Evolutionary conservation across 2,113 vertebrate genomes (phyloP), one percentile per base, ranked within the genome.

Genomic region (Amphiprion percula): DNA sequence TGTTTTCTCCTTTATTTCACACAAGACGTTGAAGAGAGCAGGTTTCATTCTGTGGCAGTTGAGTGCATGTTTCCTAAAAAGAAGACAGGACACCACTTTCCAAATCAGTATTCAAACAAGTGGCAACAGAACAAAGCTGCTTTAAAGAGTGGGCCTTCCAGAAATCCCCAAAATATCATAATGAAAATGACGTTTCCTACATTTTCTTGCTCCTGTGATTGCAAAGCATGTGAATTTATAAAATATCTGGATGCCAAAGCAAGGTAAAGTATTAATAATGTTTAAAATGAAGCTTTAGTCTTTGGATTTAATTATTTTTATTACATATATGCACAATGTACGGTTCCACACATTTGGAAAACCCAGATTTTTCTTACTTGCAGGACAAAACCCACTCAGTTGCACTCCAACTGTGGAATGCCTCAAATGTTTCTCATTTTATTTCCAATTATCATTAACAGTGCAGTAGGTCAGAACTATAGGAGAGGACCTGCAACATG

Each of bases 11-110:
- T 95, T 95, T 68, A 95, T 95, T 92, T 95, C 94, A 92, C 94
- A 95, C 86, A 95, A 90, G 74, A 95, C 94, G 53, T 95, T 95
- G 92, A 95, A 95, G 79, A 95, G 94, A 52, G 94, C 94, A 17
- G 94, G 94, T 91, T 95, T 95, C 94, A 95, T 95, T 91, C 94
- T 91, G 92, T 95, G 94, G 91, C 94, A 95, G 86, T 94, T 95
- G 90, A 95, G 91, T 82, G 94, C 94, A 90, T 95, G 94, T 93
- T 95, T 95, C 93, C 94, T 94, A 84, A 84, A 84, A 75, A 74
- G 80, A 83, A 30, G 83, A 82, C 64, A 87, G 41, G 56, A 88
- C 71, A 90, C 44, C 70, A 65, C 80, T 85, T 84, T 83, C 37
- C 55, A 82, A 39, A 82, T 78, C 65, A 82, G 69, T 76, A 82